Conservation (phyloP, 1,140 invertebrate species). For the Lysiphlebus fabarum region DNA sequence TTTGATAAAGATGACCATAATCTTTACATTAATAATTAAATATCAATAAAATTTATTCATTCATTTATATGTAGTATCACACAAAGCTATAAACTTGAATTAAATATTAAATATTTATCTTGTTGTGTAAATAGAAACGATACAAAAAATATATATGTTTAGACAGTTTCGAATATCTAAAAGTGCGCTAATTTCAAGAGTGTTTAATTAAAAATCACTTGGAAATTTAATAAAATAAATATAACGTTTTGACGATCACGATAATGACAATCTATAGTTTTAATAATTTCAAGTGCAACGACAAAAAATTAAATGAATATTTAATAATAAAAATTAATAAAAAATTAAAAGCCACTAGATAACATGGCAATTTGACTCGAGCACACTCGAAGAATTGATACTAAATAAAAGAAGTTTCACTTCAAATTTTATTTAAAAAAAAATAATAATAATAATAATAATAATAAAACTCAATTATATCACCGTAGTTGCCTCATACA, state of each 20-base stretch:
- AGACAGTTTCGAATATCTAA: constrained; percentile 6
- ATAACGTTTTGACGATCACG: constrained; percentile 13
- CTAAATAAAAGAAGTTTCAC: constrained; percentile 17
- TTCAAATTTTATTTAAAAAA: constrained; percentile 20
- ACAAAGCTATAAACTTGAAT: too few relatives aligned
- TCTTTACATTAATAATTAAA: too few relatives aligned
- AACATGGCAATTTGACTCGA: neutral
- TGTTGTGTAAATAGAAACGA: too few relatives aligned
- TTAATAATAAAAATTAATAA: neutral
- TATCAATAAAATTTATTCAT: too few relatives aligned
- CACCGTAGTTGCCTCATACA: constrained; percentile 40
- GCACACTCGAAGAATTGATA: constrained; percentile 21
- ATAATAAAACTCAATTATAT: constrained; percentile 37
- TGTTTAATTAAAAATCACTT: constrained; percentile 10
- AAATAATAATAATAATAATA: constrained; percentile 11
- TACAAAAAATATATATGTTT: constrained; percentile 11
- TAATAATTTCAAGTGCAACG: constrained; percentile 21
- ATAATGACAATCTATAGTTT: constrained; percentile 28
- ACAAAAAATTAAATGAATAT: constrained; percentile 13
- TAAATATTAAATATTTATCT: too few relatives aligned
- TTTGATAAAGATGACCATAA: too few relatives aligned
- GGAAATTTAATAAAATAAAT: neutral
- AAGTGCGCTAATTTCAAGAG: constrained; percentile 27
- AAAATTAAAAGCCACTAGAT: constrained; percentile 10
- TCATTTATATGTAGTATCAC: too few relatives aligned